Evolutionary conservation across 2,797 vertebrate species (phyloP), one percentile per base, ranked within the genome.

Genomic region (Syngnathus acus): DNA sequence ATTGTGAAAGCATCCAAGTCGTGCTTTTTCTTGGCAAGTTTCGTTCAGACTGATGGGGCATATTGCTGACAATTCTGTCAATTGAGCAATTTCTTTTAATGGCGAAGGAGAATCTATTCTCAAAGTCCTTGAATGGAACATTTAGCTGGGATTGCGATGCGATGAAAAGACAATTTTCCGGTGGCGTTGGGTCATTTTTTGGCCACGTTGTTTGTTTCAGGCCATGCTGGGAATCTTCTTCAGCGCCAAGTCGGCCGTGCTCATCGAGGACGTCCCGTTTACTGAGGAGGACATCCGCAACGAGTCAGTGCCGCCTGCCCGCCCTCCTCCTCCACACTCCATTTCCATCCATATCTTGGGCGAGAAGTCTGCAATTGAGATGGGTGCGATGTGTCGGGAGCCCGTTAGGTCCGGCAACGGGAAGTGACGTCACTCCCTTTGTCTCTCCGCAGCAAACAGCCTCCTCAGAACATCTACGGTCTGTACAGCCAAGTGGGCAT

Each of bases 141-240:
- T 45, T 45, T 54, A 9, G 21, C 11, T 11, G n/a, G 11, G 11
- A 43, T 43, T 43, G 42, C 42, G 3, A 43, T 43, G 42, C 11
- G 9, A 43, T 43, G 9, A 43, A 43, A 43, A 43, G 32, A 9
- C 32, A 50, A 19, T 8, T 50, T 0, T 13, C 21, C 26, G 6
- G 53, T 14, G 21, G 10, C 11, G 14, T 19, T 9, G 9, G 19
- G 5, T 17, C 9, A 61, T 61, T 55, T 57, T 3, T 11, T 32
- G 50, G 9, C 50, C 3, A 1, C 6, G 47, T 17, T n/a, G 16
- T 51, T 51, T 51, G 38, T 39, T 51, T 17, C 74, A 96, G 95
- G 92, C 90, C 1, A 92, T 96, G 89, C 77, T 96, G 64, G 94
- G 94, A 11, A 94, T 96, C 74, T 96, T 96, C 88, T 96, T 96